These are phyloP conservation scores for Heterochromis multidens DNA, from an alignment of 2,113 vertebrate species.

Conservation along the genomic window DNA sequence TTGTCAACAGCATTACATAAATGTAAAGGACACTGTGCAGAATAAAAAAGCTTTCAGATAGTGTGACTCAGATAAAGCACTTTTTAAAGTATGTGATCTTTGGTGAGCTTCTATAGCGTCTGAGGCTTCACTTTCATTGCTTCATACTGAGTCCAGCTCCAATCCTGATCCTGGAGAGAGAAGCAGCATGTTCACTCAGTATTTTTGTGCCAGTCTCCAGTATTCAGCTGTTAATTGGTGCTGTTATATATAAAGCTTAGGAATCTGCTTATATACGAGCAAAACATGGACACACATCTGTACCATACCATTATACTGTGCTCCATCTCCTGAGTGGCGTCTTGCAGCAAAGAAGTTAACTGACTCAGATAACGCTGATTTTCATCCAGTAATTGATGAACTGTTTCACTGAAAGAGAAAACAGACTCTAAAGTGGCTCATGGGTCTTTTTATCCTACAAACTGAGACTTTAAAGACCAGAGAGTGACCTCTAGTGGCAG, in stretches of 20 bases:
- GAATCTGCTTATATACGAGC: not conserved
- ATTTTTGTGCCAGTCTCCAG: not conserved
- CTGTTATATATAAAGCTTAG: not conserved
- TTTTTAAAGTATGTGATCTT: not conserved
- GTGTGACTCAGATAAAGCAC: constrained; percentile 16
- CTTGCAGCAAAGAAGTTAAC: constrained; percentile 85
- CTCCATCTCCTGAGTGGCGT: constrained; percentile 80
- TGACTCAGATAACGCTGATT: constrained; percentile 87
- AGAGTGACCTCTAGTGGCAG: constrained; percentile 4
- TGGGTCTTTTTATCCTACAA: accelerated
- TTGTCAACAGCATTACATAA: not conserved
- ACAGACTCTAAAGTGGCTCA: not conserved
- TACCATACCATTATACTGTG: constrained; percentile 80
- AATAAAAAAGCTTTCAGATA: constrained; percentile 18
- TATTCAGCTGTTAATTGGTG: not conserved
- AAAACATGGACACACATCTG: not conserved
- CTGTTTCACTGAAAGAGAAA: constrained; percentile 76
- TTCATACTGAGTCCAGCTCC: constrained; percentile 87
- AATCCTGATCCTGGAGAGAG: constrained; percentile 83
- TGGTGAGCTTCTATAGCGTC: constrained; percentile 33
- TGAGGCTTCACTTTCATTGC: constrained; percentile 31
- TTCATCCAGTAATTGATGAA: constrained; percentile 83
- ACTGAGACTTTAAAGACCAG: not conserved
- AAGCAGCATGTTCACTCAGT: not conserved
- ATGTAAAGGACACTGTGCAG: constrained; percentile 1